These are phyloP conservation scores for Clivina fossor DNA, from an alignment of 2,888 invertebrate species.

Conservation along the genomic window DNA sequence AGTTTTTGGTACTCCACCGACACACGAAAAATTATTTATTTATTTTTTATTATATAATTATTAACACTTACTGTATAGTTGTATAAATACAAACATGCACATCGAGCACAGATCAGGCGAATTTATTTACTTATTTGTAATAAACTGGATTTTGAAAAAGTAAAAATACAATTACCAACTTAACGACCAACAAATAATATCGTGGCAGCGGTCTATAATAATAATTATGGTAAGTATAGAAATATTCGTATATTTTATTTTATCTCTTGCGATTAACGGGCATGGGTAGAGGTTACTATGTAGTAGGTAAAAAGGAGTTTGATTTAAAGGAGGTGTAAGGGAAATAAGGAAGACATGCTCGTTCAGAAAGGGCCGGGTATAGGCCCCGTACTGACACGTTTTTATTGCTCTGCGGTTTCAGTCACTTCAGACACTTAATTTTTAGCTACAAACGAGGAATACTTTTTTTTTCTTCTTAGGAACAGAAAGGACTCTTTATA, in stretches of 20 bases:
- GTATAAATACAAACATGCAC: slow-evolving; percentile 24
- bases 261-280: no score
- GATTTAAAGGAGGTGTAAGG: background rate
- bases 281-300: background rate
- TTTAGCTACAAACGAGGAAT: background rate
- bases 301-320: background rate
- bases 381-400: slow-evolving; percentile 15
- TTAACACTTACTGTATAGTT: no score
- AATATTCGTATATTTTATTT: no score
- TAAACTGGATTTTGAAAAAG: background rate
- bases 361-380: slow-evolving; percentile 12
- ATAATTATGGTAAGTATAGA: no score
- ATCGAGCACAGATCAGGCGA: slow-evolving; percentile 23
- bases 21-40: slow-evolving; percentile 11
- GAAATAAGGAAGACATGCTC: slow-evolving; percentile 27
- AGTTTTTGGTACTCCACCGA: slow-evolving; percentile 26
- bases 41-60: slow-evolving; percentile 12
- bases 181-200: no score
- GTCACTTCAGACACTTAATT: slow-evolving; percentile 29
- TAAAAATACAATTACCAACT: background rate
- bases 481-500: no score
- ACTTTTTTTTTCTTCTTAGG: no score
- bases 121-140: background rate
- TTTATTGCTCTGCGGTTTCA: slow-evolving; percentile 33
- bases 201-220: no score